phyloP scores from a whole-genome alignment of 2,113 vertebrate species.

The Mormyrus lacerda region DNA sequence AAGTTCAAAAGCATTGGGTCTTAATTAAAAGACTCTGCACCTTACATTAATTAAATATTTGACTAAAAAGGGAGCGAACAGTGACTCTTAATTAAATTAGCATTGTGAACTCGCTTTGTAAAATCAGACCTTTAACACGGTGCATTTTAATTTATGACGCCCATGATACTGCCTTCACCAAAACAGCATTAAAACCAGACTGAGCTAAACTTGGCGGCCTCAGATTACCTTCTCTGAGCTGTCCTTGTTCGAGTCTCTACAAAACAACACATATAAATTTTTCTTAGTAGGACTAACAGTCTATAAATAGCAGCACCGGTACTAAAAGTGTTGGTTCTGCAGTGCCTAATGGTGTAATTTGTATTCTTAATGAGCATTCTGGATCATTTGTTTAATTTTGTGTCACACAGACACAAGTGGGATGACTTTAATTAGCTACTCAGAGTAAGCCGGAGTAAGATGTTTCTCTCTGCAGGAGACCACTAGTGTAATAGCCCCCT shows the following conservation, averaged over 20 bases:
- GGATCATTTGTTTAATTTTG: slow-evolving; percentile 64
- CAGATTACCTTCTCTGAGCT: slow-evolving; percentile 28
- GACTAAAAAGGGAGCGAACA: not conserved
- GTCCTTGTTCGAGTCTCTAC: slow-evolving; percentile 54
- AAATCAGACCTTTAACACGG: not conserved
- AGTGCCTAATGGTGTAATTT: slow-evolving; percentile 64
- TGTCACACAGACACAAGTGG: slow-evolving; percentile 62
- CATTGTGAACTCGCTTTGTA: not conserved
- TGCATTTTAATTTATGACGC: not conserved
- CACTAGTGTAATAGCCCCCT: slow-evolving; percentile 43
- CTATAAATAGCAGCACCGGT: slow-evolving; percentile 49
- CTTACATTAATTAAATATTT: not conserved
- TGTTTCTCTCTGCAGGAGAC: not conserved
- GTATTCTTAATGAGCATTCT: slow-evolving; percentile 65
- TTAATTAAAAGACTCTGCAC: not conserved
- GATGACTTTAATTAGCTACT: slow-evolving; percentile 41
- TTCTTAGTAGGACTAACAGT: slow-evolving; percentile 51
- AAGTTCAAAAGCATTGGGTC: not conserved
- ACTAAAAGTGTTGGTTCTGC: slow-evolving; percentile 50
- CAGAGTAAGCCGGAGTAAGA: not conserved
- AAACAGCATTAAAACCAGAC: not conserved
- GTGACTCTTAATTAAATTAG: not conserved
- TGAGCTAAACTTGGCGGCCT: not conserved
- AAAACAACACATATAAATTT: slow-evolving; percentile 48
- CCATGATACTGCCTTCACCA: not conserved